Evolutionary conservation across 2,113 vertebrate genomes (phyloP).

Genomic region (Spea bombifrons): DNA sequence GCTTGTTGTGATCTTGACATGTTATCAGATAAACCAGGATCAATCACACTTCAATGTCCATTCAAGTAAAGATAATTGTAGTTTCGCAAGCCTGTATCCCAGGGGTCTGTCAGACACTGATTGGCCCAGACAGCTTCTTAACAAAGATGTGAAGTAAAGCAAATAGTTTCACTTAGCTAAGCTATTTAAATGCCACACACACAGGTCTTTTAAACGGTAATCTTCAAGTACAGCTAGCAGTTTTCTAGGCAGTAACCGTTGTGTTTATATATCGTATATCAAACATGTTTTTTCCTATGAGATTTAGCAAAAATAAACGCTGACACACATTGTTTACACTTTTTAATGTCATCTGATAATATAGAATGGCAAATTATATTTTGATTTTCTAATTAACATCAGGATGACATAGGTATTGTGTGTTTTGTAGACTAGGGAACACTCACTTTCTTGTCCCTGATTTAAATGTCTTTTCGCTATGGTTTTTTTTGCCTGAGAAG

Average conservation of each 20-base stretch:
- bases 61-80: constrained; percentile 42
- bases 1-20: constrained; percentile 25
- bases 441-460: background rate
- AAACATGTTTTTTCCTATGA: too few species aligned
- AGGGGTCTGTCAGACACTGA: constrained; percentile 18
- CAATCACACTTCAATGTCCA: constrained; percentile 36
- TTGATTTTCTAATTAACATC: constrained; percentile 36
- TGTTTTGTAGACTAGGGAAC: constrained; percentile 26
- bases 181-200: constrained; percentile 19
- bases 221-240: too few species aligned
- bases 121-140: constrained; percentile 40
- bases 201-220: background rate
- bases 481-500: too few species aligned
- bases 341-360: constrained; percentile 23
- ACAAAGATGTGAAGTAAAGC: constrained; percentile 39
- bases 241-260: too few species aligned
- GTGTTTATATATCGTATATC: too few species aligned
- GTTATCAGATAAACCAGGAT: constrained; percentile 40
- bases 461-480: too few species aligned
- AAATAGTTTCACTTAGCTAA: constrained; percentile 1
- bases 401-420: constrained; percentile 33
- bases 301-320: background rate
- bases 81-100: constrained; percentile 29
- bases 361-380: constrained; percentile 25
- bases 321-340: constrained; percentile 18